Evolutionary conservation across 2,113 vertebrate species (phyloP).

Genomic region (Pelmatolapia mariae): DNA sequence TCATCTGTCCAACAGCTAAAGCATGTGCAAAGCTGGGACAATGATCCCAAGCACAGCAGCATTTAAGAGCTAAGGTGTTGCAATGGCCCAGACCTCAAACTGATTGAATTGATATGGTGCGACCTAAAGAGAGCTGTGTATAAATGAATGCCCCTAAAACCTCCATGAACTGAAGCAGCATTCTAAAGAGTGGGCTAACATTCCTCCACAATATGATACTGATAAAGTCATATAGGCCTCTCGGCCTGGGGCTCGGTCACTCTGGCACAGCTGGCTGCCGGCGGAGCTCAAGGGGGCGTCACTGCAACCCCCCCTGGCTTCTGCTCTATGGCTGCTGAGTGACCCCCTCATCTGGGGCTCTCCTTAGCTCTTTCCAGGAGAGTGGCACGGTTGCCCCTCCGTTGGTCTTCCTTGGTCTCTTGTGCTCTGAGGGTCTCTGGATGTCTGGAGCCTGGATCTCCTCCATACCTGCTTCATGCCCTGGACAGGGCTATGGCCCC

Average conservation of each 20-base stretch:
- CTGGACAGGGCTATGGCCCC: background rate
- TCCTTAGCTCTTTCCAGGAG: no score
- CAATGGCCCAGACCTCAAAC: background rate
- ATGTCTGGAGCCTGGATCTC: background rate
- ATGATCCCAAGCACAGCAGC: background rate
- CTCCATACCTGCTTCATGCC: no score
- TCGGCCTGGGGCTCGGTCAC: no score
- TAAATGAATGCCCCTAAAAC: background rate
- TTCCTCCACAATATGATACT: background rate
- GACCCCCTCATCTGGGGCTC: no score
- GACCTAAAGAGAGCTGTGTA: background rate
- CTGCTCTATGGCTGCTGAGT: no score
- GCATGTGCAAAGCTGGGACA: background rate
- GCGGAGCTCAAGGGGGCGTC: no score
- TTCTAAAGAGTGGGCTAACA: background rate
- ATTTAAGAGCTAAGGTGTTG: background rate
- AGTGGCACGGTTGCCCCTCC: rapidly evolving
- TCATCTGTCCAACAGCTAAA: background rate
- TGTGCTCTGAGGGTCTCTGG: background rate
- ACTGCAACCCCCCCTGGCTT: no score
- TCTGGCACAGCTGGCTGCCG: no score
- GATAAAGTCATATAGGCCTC: background rate
- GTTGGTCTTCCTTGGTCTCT: background rate
- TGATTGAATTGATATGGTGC: background rate
- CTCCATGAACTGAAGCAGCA: background rate